Percentiles rank a stretch among this genome's conserved stretches.
Evolutionary conservation across 2,888 invertebrate species (phyloP).

Genomic region (Zhengitettix transpicula): DNA sequence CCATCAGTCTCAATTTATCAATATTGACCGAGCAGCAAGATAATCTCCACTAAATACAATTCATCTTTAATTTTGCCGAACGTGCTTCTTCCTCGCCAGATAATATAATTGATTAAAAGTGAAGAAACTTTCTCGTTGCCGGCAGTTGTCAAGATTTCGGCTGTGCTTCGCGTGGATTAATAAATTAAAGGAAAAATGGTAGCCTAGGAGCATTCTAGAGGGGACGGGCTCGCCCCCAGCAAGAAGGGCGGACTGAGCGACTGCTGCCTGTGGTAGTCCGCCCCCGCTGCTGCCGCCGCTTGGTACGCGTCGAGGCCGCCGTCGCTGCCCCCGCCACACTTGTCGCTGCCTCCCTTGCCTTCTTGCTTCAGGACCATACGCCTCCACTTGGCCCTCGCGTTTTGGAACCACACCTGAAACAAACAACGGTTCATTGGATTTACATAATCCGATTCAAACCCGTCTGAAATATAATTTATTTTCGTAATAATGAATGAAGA

Average conservation of each 20-base stretch:
- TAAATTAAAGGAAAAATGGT: not conserved
- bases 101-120: too few species aligned
- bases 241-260: constrained; percentile 54
- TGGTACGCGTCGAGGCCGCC: constrained; percentile 35
- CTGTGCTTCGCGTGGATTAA: too few species aligned
- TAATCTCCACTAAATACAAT: too few species aligned
- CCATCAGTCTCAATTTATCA: too few species aligned
- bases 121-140: too few species aligned
- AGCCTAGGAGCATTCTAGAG: constrained; percentile 40
- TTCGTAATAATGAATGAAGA: too few species aligned
- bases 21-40: too few species aligned
- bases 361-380: constrained; percentile 72
- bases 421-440: constrained; percentile 16
- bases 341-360: constrained; percentile 43
- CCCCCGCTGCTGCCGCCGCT: constrained; percentile 17
- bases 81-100: too few species aligned
- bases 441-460: not conserved
- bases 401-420: constrained; percentile 88
- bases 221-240: constrained; percentile 52
- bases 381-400: constrained; percentile 85
- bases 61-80: too few species aligned
- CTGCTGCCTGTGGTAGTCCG: constrained; percentile 1
- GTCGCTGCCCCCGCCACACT: constrained; percentile 45
- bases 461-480: too few species aligned
- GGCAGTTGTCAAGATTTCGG: too few species aligned